phyloP scores from a whole-genome alignment of 1,140 invertebrate genomes.

The Nephotettix cincticeps region DNA sequence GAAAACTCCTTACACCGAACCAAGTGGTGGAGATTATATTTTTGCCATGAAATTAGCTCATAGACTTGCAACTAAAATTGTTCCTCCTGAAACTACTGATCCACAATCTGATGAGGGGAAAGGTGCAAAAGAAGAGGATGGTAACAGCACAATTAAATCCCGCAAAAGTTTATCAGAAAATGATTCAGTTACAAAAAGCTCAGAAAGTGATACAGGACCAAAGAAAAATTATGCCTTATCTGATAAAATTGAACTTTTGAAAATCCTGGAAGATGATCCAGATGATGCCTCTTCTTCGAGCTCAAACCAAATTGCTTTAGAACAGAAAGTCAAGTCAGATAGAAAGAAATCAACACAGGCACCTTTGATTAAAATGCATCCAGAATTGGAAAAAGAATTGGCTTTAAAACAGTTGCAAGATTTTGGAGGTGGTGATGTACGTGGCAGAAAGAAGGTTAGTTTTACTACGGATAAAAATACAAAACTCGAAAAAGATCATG shows the following conservation, averaged over 20 bases:
- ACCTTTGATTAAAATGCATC: constrained; percentile 46
- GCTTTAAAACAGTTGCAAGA: constrained; percentile 55
- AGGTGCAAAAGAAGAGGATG: neutral
- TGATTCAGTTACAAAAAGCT: neutral
- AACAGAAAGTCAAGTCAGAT: constrained; percentile 19
- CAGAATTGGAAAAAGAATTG: constrained; percentile 51
- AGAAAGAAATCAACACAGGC: neutral
- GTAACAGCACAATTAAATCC: neutral
- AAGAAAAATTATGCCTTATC: neutral
- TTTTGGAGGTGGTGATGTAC: constrained; percentile 38
- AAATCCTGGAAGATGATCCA: constrained; percentile 53
- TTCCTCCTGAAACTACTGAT: constrained; percentile 36
- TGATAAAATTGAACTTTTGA: constrained; percentile 50
- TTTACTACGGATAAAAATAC: constrained; percentile 34
- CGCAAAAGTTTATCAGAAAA: too few species aligned
- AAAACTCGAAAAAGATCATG: constrained; percentile 12
- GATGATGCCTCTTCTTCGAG: neutral
- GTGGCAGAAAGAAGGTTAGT: neutral
- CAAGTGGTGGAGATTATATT: constrained; percentile 49
- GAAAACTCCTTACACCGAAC: constrained; percentile 40
- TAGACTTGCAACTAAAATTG: constrained; percentile 49
- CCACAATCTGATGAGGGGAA: constrained; percentile 33
- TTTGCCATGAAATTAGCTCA: constrained; percentile 53
- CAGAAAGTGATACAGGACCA: neutral
- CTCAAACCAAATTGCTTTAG: constrained; percentile 19